Evolutionary conservation across 2,888 invertebrate genomes (phyloP), one percentile per base, ranked within the genome.

Genomic region (Sylvicola cinctus): DNA sequence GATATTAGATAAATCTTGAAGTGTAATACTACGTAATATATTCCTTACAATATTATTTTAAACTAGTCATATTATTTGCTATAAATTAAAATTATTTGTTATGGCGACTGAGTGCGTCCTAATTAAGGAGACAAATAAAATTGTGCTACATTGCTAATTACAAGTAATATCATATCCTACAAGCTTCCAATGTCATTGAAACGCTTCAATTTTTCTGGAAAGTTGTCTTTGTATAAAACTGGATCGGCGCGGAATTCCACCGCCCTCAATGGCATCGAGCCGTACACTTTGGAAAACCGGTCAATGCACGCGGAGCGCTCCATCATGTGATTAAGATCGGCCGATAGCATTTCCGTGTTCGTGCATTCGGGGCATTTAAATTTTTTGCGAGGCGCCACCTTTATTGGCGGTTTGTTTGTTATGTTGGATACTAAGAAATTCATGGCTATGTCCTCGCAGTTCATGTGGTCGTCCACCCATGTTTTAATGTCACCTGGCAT

Each of bases 401-500:
- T 87, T 36, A 95, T 87, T 0, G 93, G 91, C 2, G 91, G 78
- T 60, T 91, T 91, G 44, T 84, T 79, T 0, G 93, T 93, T 13
- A 83, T 60, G 53, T 93, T 91, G 3, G 91, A 80, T 20, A 95
- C 83, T 4, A 95, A 68, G 60, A 93, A 95, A 59, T 95, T 95
- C 88, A 95, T 93, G 2, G 93, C 93, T 44, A 95, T 90, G 51
- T 95, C 93, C 56, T 95, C 95, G 52, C 93, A 95, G 58, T 95
- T 95, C 81, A 93, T 91, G 50, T 84, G 79, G 12, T 81, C 76
- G 53, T 95, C 93, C 1, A 93, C 91, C 84, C 85, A 91, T 35
- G 72, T 64, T 38, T 78, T 74, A 29, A 93, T 77, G 45, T 76
- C 73, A 1, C 70, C 66, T 1, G 91, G 88, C 78, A 95, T 77